phyloP scores from a whole-genome alignment of 2,113 vertebrate genomes.

The Chrysochloris asiatica region DNA sequence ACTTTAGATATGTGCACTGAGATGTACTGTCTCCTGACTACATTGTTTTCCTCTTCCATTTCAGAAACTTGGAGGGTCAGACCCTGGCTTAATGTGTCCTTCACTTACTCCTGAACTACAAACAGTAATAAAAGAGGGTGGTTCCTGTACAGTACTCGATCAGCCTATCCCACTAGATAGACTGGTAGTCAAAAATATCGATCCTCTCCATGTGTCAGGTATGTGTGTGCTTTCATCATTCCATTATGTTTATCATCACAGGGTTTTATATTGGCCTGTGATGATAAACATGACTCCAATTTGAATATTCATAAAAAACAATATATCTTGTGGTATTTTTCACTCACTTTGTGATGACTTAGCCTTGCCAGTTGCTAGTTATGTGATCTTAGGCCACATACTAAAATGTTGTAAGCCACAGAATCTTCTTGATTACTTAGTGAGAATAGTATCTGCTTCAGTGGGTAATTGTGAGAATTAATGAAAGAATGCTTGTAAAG shows the following conservation, averaged over 20 bases:
- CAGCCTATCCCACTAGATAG: conserved; percentile 94
- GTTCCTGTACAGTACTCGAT: conserved; percentile 89
- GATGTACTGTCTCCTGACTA: neutral
- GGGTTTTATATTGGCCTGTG: neutral
- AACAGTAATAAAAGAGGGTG: conserved; percentile 90
- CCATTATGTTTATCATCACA: neutral
- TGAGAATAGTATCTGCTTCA: neutral
- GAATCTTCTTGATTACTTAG: too few species aligned
- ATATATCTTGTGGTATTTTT: too few species aligned
- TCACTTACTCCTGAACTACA: conserved; percentile 89
- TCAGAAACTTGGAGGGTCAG: conserved; percentile 86
- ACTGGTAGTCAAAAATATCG: conserved; percentile 88
- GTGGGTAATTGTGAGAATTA: neutral
- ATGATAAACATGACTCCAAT: neutral
- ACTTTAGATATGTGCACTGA: too few species aligned
- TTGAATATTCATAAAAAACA: neutral
- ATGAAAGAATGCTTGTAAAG: neutral
- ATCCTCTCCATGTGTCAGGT: conserved; percentile 82
- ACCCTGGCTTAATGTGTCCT: conserved; percentile 82
- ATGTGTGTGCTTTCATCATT: neutral
- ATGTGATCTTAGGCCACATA: neutral
- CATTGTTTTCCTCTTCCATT: conserved; percentile 67
- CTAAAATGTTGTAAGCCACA: neutral
- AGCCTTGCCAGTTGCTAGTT: neutral
- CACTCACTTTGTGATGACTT: too few species aligned